Evolutionary conservation across 53 echinoderm and acorn worm species (phyloP), one percentile per base, ranked within the genome.

Genomic region (Holothuria leucospilota): DNA sequence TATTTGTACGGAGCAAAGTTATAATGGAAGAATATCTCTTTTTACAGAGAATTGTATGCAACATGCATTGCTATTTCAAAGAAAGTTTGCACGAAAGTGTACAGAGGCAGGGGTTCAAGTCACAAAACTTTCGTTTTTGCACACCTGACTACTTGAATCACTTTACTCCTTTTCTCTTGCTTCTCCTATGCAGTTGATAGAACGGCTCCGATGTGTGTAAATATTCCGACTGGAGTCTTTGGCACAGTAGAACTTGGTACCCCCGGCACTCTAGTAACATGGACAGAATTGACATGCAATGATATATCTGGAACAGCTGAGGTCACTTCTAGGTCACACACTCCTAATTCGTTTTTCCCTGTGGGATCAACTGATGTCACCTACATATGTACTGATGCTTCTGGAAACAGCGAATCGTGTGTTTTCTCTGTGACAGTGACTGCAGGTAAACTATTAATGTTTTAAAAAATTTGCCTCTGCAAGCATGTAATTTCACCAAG

Each of bases 371-470:
- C 93, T 62, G 21, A 41, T 7, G 90, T 93, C 23, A 86, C 69
- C 63, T 93, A 85, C 27, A 71, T 51, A 39, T 85, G 85, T 59
- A 82, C 84, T 72, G 93, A 93, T 77, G 74, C 62, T 16, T 23
- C 87, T 25, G 81, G 85, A 9, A 93, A 93, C 38, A 24, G 69
- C 18, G 90, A 71, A 39, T 69, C 78, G 71, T 94, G 94, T 72
- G 29, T 70, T 15, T 94, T 94, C 64, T 81, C 78, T 58, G 92
- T 94, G 34, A 86, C 85, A 27, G 69, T 91, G 27, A 87, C 87
- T 16, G 56, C 68, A 71, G 82, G 94, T 94, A 77, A 77, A 20
- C 26, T 15, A 56, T 40, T 40, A 40, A 5, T 7, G 4, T 40
- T 40, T 40, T 5, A 40, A 40, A 40, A 5, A 40, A 5, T 40